phyloP scores from a whole-genome alignment of 2,888 invertebrate species.

The Sphaerophoria rueppellii region DNA sequence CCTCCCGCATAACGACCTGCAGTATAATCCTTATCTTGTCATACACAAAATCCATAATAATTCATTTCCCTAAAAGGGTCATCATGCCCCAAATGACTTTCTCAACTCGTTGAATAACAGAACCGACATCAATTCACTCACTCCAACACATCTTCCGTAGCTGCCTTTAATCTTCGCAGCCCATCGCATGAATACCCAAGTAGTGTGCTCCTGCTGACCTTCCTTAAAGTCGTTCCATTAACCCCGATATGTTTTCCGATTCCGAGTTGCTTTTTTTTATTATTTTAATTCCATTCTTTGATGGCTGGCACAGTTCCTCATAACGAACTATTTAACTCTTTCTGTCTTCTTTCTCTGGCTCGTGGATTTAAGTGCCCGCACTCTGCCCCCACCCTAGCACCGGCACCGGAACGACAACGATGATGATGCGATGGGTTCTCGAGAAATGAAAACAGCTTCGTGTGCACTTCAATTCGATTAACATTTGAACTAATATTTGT shows the following conservation, averaged over 20 bases:
- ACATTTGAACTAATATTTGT: slow-evolving; percentile 72
- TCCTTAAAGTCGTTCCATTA: slow-evolving; percentile 71
- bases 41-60: slow-evolving; percentile 52
- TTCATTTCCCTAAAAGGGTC: slow-evolving; percentile 65
- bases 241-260: slow-evolving; percentile 53
- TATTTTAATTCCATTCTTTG: not conserved
- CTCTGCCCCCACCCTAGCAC: slow-evolving; percentile 35
- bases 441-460: slow-evolving; percentile 60
- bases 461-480: slow-evolving; percentile 73
- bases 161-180: slow-evolving; percentile 24
- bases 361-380: slow-evolving; percentile 54
- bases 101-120: slow-evolving; percentile 52
- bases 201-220: slow-evolving; percentile 60
- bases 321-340: slow-evolving; percentile 41
- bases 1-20: slow-evolving; percentile 8
- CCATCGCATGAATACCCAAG: slow-evolving; percentile 49
- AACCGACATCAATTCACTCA: slow-evolving; percentile 5
- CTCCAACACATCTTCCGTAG: slow-evolving; percentile 26
- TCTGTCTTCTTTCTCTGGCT: slow-evolving; percentile 13
- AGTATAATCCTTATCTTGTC: slow-evolving; percentile 54
- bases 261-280: not conserved
- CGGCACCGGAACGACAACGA: not conserved
- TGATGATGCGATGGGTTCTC: slow-evolving; percentile 23
- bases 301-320: slow-evolving; percentile 13
- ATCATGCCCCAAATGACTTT: slow-evolving; percentile 60